phyloP scores from a whole-genome alignment of 2,113 vertebrate genomes.

The Ophiodon elongatus region DNA sequence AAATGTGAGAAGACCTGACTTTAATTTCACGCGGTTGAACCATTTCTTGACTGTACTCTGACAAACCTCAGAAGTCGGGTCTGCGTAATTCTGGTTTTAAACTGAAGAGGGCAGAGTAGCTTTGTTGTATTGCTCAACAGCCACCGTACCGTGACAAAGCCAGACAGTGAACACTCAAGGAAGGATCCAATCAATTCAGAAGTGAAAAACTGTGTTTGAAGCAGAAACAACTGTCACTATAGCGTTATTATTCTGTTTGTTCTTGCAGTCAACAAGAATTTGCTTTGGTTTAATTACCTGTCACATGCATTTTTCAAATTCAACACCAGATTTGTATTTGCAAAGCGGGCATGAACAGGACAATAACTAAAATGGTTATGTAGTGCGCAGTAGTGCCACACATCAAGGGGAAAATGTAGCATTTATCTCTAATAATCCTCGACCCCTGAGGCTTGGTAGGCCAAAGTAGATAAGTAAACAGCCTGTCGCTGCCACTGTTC shows the following conservation, averaged over 20 bases:
- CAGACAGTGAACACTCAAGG: not conserved
- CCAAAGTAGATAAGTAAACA: slow-evolving; percentile 70
- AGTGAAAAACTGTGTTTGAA: slow-evolving; percentile 19
- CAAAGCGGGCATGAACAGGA: slow-evolving; percentile 1
- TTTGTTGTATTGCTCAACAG: slow-evolving; percentile 20
- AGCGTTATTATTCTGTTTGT: not conserved
- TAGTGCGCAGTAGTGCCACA: not conserved
- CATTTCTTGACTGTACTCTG: not conserved
- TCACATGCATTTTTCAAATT: not conserved
- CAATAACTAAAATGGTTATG: not conserved
- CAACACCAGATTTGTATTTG: not conserved
- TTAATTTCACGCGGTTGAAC: not conserved
- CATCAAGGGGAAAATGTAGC: slow-evolving; percentile 16
- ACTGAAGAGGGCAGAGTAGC: slow-evolving; percentile 76
- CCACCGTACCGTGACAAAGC: not conserved
- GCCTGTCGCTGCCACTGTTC: slow-evolving; percentile 58
- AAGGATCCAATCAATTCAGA: not conserved
- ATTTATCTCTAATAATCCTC: slow-evolving; percentile 68
- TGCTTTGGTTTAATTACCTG: not conserved
- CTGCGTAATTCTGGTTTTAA: not conserved
- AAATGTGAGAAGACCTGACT: not conserved
- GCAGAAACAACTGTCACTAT: not conserved
- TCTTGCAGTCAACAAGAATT: not conserved
- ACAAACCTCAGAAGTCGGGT: not conserved
- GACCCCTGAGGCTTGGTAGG: slow-evolving; percentile 53